Evolutionary conservation across 1,140 invertebrate genomes (phyloP).

Genomic region (Acromyrmex echinatior): DNA sequence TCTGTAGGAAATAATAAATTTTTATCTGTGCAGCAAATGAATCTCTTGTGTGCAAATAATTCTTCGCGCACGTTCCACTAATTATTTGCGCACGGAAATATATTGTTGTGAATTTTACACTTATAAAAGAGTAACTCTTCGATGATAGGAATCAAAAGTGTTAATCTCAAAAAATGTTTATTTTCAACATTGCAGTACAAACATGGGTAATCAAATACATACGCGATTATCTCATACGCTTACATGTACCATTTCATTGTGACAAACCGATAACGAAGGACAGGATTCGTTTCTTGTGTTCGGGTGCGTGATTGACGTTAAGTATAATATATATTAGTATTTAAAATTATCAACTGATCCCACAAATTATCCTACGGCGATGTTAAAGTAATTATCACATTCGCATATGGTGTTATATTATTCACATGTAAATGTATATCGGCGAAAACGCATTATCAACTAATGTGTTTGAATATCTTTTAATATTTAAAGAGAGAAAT

Average conservation of each 20-base stretch:
- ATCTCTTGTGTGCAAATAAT: background rate
- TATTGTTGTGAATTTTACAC: background rate
- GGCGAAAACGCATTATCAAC: conserved; percentile 35
- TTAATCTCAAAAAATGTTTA: conserved; percentile 79
- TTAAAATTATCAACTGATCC: conserved; percentile 59
- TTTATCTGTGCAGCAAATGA: conserved; percentile 33
- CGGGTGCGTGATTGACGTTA: conserved; percentile 38
- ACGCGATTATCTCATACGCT: conserved; percentile 72
- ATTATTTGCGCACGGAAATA: background rate
- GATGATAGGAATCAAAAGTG: background rate
- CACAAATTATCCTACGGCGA: conserved; percentile 49
- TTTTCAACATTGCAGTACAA: conserved; percentile 81
- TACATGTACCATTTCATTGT: conserved; percentile 70
- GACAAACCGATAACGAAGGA: conserved; percentile 71
- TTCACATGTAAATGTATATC: conserved; percentile 49
- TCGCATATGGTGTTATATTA: conserved; percentile 40
- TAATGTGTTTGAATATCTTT: conserved; percentile 37
- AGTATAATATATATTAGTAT: conserved; percentile 45
- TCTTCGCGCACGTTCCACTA: background rate
- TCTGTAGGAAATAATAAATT: conserved; percentile 56
- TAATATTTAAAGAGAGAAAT: background rate
- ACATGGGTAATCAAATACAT: conserved; percentile 80
- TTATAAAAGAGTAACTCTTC: background rate
- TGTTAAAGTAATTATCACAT: conserved; percentile 61
- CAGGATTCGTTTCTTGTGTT: conserved; percentile 63